Evolutionary conservation across 1,140 invertebrate genomes (phyloP).

Genomic region (Orius insidiosus): DNA sequence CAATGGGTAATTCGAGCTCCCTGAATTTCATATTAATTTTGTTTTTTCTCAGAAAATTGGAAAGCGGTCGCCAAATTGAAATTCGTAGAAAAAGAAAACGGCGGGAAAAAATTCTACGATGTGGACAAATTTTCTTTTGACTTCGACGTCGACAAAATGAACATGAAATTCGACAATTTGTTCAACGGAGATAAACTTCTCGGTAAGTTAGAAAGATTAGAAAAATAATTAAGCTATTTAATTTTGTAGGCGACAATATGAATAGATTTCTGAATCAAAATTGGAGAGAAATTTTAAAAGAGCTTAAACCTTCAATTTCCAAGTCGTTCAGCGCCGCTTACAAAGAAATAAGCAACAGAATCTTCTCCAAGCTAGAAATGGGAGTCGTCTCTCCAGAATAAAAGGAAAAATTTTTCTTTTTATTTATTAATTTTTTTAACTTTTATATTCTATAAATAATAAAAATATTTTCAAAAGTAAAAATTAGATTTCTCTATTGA

Average conservation of each 20-base stretch:
- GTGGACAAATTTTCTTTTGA: background rate
- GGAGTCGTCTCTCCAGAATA: too few species aligned
- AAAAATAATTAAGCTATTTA: too few species aligned
- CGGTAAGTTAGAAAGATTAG: constrained; percentile 28
- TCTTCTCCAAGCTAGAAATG: constrained; percentile 25
- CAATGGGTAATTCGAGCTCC: constrained; percentile 16
- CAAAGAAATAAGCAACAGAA: constrained; percentile 25
- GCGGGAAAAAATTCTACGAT: background rate
- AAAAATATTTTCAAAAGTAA: too few species aligned
- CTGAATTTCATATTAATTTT: background rate
- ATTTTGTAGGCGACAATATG: constrained; percentile 25
- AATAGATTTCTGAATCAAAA: constrained; percentile 27
- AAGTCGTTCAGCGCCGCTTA: constrained; percentile 21
- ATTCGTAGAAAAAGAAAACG: background rate
- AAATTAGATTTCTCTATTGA: too few species aligned
- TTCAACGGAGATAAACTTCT: constrained; percentile 35
- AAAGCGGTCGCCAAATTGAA: background rate
- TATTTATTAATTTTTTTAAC: too few species aligned
- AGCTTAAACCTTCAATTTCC: constrained; percentile 22
- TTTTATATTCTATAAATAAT: too few species aligned
- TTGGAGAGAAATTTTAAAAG: constrained; percentile 24
- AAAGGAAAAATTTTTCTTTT: too few species aligned
- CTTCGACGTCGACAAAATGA: constrained; percentile 30
- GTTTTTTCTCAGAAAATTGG: constrained; percentile 3
- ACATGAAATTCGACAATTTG: constrained; percentile 32